Percentiles rank a stretch among this genome's conserved stretches.
Conservation (phyloP, 2,888 invertebrate species). For the Scrobipalpa atriplicella region DNA sequence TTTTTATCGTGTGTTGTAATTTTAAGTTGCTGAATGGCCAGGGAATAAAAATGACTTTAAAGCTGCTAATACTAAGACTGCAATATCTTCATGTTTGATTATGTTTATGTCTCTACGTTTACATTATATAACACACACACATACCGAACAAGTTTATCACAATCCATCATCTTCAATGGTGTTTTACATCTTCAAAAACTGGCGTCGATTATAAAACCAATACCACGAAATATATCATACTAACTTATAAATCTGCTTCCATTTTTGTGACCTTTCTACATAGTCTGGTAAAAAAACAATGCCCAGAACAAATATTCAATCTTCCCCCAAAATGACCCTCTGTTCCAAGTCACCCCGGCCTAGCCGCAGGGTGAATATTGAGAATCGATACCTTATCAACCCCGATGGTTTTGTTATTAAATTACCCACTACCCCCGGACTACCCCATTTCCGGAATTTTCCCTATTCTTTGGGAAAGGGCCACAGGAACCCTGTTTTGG, state of each 20-base stretch:
- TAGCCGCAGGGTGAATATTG: slow-evolving; percentile 57
- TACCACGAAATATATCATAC: too few species aligned
- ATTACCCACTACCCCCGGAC: slow-evolving; percentile 46
- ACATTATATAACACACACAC: too few species aligned
- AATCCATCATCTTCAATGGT: too few species aligned
- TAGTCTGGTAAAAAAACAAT: neutral
- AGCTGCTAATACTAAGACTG: neutral
- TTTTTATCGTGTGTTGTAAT: slow-evolving; percentile 10
- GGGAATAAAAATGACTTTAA: neutral
- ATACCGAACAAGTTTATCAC: too few species aligned
- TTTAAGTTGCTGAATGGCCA: neutral
- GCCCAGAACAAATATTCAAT: neutral
- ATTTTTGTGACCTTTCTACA: too few species aligned
- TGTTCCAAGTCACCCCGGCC: neutral
- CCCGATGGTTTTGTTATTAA: slow-evolving; percentile 57
- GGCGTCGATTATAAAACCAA: too few species aligned
- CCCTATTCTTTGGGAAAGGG: slow-evolving; percentile 3
- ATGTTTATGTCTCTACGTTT: too few species aligned
- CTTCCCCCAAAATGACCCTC: slow-evolving; percentile 17
- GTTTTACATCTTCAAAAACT: too few species aligned
- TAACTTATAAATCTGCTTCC: too few species aligned
- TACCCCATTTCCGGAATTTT: neutral
- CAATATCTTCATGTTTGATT: too few species aligned
- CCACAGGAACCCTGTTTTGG: neutral
- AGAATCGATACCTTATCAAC: slow-evolving; percentile 66